These are phyloP conservation scores for Listronotus bonariensis DNA, from an alignment of 1,140 invertebrate species.

Conservation along the genomic window DNA sequence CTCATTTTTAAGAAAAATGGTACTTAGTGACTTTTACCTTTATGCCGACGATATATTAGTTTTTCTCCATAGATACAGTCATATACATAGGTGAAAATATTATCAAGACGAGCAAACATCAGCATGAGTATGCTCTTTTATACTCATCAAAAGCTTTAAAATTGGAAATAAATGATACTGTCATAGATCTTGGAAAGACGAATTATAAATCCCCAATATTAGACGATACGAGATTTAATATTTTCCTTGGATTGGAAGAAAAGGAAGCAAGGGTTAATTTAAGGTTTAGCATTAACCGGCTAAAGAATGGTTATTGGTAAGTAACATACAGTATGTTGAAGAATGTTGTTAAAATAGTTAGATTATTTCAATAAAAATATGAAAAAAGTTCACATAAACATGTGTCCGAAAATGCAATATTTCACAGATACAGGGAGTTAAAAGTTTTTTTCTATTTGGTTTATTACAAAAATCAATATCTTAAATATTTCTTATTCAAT, in stretches of 20 bases:
- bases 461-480: too few relatives aligned
- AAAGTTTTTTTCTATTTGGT: too few relatives aligned
- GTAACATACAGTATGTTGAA: constrained; percentile 18
- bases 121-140: constrained; percentile 36
- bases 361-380: too few relatives aligned
- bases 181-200: constrained; percentile 38
- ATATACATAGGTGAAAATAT: constrained; percentile 39
- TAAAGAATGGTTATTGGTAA: constrained; percentile 48
- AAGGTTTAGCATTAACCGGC: constrained; percentile 48
- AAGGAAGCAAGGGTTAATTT: constrained; percentile 41
- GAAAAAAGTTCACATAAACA: too few relatives aligned
- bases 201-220: constrained; percentile 30
- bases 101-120: constrained; percentile 23
- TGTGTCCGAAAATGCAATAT: too few relatives aligned
- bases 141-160: constrained; percentile 47
- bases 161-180: constrained; percentile 37
- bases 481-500: too few relatives aligned
- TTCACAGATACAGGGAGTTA: too few relatives aligned
- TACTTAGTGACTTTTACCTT: too few relatives aligned
- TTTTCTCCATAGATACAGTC: constrained; percentile 31
- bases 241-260: constrained; percentile 36
- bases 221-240: constrained; percentile 40
- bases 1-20: too few relatives aligned
- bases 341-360: too few relatives aligned
- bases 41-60: too few relatives aligned